Evolutionary conservation across 2,113 vertebrate species (phyloP).

Genomic region (Dinomys branickii): DNA sequence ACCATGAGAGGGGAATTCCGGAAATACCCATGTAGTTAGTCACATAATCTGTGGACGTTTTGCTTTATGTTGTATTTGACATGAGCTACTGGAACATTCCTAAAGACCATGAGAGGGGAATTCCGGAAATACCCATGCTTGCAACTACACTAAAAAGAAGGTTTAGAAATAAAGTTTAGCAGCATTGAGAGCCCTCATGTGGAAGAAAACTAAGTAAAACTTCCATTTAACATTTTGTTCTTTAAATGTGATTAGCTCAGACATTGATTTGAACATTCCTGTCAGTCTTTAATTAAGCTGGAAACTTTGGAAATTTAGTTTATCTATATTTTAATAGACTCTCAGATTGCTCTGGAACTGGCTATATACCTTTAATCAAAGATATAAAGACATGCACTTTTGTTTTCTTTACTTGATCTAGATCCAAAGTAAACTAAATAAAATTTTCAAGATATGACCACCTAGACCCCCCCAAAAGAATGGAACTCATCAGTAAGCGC

Average conservation of each 20-base stretch:
- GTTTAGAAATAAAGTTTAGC: slow-evolving; percentile 42
- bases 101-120: neutral
- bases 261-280: neutral
- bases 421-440: neutral
- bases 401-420: neutral
- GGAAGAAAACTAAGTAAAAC: slow-evolving; percentile 45
- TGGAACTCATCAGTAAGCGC: neutral
- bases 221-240: neutral
- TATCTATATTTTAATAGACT: neutral
- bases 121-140: neutral
- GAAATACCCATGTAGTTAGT: slow-evolving; percentile 11
- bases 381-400: neutral
- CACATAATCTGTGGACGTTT: neutral
- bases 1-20: neutral
- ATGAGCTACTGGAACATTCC: neutral
- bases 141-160: neutral
- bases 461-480: neutral
- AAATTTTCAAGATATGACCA: neutral
- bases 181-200: slow-evolving; percentile 24
- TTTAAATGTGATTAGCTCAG: neutral
- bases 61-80: slow-evolving; percentile 12
- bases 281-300: slow-evolving; percentile 7
- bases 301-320: neutral
- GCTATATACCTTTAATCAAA: neutral
- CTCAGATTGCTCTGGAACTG: neutral